Conservation (phyloP, 1,140 invertebrate genomes). For the Drosophila nannoptera region DNA sequence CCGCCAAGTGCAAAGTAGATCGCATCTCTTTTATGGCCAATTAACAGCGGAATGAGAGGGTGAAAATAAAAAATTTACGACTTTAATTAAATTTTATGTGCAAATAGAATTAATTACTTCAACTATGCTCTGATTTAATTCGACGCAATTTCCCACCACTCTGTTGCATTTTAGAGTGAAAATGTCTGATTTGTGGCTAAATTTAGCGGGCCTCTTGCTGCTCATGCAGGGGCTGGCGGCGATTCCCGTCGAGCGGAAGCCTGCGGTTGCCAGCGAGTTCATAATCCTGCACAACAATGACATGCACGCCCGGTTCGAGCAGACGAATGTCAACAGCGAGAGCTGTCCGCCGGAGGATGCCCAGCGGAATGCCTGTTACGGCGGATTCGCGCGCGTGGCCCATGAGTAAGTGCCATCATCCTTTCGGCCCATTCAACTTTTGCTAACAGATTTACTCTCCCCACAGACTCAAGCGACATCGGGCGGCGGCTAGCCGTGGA, state of each 20-base stretch:
- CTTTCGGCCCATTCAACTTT: too few relatives aligned
- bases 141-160: background rate
- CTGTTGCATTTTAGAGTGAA: background rate
- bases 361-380: slow-evolving; percentile 84
- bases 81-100: too few relatives aligned
- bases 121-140: background rate
- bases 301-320: slow-evolving; percentile 91
- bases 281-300: slow-evolving; percentile 94
- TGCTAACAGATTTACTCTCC: too few relatives aligned
- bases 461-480: slow-evolving; percentile 81
- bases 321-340: slow-evolving; percentile 85
- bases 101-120: background rate
- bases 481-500: slow-evolving; percentile 80
- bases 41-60: too few relatives aligned
- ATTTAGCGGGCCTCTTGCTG: background rate
- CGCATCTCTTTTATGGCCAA: too few relatives aligned
- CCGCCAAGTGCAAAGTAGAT: too few relatives aligned
- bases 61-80: too few relatives aligned
- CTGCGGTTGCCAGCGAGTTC: slow-evolving; percentile 78
- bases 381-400: slow-evolving; percentile 88
- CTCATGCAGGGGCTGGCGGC: slow-evolving; percentile 1
- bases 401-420: slow-evolving; percentile 80
- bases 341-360: slow-evolving; percentile 82
- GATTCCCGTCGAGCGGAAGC: slow-evolving; percentile 30
- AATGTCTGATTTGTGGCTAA: slow-evolving; percentile 22